Conservation (phyloP, 2,888 invertebrate genomes). For the Agonopterix subpropinquella region DNA sequence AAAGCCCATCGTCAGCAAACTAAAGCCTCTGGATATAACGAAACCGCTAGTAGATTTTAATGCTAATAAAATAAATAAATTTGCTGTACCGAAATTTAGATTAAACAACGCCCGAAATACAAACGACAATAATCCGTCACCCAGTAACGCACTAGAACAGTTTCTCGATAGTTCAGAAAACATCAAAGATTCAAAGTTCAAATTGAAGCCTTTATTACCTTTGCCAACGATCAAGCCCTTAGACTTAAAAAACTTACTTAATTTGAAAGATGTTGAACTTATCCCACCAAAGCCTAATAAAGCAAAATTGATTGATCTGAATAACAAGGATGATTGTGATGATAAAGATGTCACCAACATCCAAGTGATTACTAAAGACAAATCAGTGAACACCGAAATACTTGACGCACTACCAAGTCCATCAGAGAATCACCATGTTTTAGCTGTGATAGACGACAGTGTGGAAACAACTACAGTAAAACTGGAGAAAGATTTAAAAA, state of each 20-base stretch:
- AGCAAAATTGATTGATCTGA: background rate
- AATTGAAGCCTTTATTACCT: too few relatives aligned
- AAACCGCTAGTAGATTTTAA: too few relatives aligned
- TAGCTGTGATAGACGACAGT: background rate
- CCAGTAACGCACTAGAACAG: too few relatives aligned
- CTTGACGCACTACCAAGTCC: constrained; percentile 18
- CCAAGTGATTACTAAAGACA: background rate
- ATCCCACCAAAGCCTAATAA: constrained; percentile 13
- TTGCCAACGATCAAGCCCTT: constrained; percentile 11
- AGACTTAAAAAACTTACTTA: constrained; percentile 31
- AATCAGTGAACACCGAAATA: constrained; percentile 13
- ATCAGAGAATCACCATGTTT: constrained; percentile 8
- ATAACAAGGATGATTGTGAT: background rate
- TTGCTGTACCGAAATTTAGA: too few relatives aligned
- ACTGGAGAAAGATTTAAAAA: too few relatives aligned
- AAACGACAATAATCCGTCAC: too few relatives aligned
- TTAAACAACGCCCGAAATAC: too few relatives aligned
- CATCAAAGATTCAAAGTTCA: too few relatives aligned
- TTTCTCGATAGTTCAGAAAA: too few relatives aligned
- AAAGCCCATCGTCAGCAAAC: too few relatives aligned
- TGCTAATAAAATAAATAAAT: too few relatives aligned
- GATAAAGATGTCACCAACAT: background rate
- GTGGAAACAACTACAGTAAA: background rate
- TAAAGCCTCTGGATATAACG: too few relatives aligned
- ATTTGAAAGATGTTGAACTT: constrained; percentile 40